Percentiles rank a stretch among this genome's conserved stretches.
Evolutionary conservation across 2,113 vertebrate species (phyloP).

Genomic region (Sceloporus tristichus): DNA sequence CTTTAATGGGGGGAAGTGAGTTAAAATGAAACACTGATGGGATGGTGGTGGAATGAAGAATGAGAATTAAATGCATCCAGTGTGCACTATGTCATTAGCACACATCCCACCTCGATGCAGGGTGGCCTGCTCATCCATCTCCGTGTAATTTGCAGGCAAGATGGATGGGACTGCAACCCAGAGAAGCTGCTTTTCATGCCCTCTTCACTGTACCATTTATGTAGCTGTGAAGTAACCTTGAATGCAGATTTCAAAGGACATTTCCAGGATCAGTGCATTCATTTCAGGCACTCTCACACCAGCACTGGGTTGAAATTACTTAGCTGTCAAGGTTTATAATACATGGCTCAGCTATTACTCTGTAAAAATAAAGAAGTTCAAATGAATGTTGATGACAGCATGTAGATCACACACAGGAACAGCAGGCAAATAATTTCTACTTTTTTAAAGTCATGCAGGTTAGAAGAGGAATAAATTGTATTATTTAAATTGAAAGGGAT

Average conservation of each 20-base stretch:
- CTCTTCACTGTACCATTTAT: constrained; percentile 26
- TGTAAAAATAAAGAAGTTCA: constrained; percentile 34
- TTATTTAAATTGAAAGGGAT: constrained; percentile 21
- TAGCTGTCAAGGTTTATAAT: constrained; percentile 36
- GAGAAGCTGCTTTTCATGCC: constrained; percentile 31
- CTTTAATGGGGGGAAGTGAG: constrained; percentile 27
- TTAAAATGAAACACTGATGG: constrained; percentile 24
- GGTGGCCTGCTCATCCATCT: constrained; percentile 54
- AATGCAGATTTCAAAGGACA: constrained; percentile 58
- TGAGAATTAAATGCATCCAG: constrained; percentile 19
- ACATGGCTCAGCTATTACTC: constrained; percentile 20
- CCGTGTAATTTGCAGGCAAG: constrained; percentile 42
- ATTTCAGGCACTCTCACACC: constrained; percentile 40
- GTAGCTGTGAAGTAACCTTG: constrained; percentile 65
- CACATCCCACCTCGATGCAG: constrained; percentile 4
- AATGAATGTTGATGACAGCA: constrained; percentile 36
- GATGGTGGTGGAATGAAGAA: constrained; percentile 36
- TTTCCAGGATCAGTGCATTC: constrained; percentile 60
- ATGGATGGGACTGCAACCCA: constrained; percentile 37
- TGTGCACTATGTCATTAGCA: constrained; percentile 8
- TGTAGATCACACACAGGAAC: constrained; percentile 38
- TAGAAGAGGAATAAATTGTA: constrained; percentile 38
- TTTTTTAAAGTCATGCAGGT: constrained; percentile 48
- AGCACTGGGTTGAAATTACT: constrained; percentile 41
- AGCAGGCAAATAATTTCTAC: constrained; percentile 53